Evolutionary conservation across 2,888 invertebrate genomes (phyloP).

Genomic region (Sarcophaga caerulescens): DNA sequence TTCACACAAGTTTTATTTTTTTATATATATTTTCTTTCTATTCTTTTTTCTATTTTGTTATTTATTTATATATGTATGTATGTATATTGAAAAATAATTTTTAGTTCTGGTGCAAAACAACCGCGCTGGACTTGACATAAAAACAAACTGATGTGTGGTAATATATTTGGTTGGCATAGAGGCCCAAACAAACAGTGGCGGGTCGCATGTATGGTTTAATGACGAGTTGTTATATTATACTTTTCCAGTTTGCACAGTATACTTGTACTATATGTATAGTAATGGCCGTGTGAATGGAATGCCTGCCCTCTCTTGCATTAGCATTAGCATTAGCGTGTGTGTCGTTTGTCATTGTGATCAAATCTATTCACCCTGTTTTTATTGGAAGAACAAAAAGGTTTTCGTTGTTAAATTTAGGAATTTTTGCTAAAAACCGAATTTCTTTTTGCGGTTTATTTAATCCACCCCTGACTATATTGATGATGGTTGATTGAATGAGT

Average conservation of each 20-base stretch:
- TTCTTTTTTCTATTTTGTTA: neutral
- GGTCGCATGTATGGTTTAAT: conserved; percentile 46
- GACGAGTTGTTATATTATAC: conserved; percentile 43
- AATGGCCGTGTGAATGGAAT: neutral
- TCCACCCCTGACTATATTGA: conserved; percentile 40
- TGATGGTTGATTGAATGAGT: conserved; percentile 29
- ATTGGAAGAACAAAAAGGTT: conserved; percentile 12
- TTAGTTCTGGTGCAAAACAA: conserved; percentile 59
- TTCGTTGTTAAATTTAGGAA: conserved; percentile 46
- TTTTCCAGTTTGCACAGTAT: conserved; percentile 52
- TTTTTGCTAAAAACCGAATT: conserved; percentile 35
- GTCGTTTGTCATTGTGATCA: conserved; percentile 23
- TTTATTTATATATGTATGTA: conserved; percentile 24
- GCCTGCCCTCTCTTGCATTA: neutral
- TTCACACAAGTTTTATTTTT: conserved; percentile 54
- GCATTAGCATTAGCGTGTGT: too few species aligned
- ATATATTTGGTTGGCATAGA: conserved; percentile 57
- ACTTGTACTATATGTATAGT: too few species aligned
- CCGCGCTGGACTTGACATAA: conserved; percentile 69
- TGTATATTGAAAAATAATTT: conserved; percentile 16
- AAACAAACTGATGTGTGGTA: conserved; percentile 66
- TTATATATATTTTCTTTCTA: conserved; percentile 8
- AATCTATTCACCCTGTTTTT: conserved; percentile 22
- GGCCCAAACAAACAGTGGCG: conserved; percentile 60
- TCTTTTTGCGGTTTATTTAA: conserved; percentile 35